phyloP scores from a whole-genome alignment of 1,140 invertebrate species.

The Dysdera silvatica region DNA sequence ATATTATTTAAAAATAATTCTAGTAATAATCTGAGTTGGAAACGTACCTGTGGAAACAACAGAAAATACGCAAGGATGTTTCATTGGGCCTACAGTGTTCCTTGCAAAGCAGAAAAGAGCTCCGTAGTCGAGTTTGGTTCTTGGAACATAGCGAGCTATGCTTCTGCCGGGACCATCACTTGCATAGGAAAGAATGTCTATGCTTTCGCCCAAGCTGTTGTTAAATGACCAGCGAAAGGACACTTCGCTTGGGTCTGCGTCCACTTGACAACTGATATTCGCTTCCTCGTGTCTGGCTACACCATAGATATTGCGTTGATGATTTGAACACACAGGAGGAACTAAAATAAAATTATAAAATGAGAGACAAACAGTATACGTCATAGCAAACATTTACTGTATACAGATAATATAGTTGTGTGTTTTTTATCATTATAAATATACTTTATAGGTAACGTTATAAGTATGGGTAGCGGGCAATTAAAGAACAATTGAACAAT shows the following conservation, averaged over 20 bases:
- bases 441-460: too few species aligned
- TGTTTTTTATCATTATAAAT: too few species aligned
- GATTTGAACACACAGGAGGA: conserved; percentile 68
- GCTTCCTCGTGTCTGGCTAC: conserved; percentile 68
- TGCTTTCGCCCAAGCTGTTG: conserved; percentile 52
- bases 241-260: conserved; percentile 70
- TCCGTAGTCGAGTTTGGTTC: conserved; percentile 75
- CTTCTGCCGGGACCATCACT: conserved; percentile 45
- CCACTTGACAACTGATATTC: conserved; percentile 68
- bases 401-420: too few species aligned
- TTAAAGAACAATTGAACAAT: too few species aligned
- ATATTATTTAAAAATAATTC: too few species aligned
- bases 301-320: conserved; percentile 67
- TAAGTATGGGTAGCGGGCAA: too few species aligned
- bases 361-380: too few species aligned
- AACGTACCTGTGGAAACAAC: conserved; percentile 77
- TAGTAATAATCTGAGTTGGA: too few species aligned
- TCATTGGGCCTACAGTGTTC: conserved; percentile 66
- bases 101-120: conserved; percentile 74
- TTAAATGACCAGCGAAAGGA: conserved; percentile 87
- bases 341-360: conserved; percentile 51
- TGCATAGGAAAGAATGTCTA: conserved; percentile 15
- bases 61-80: conserved; percentile 73
- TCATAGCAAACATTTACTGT: too few species aligned
- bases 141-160: conserved; percentile 60